Percentiles rank a stretch among this genome's conserved stretches.
phyloP scores from a whole-genome alignment of 2,113 vertebrate genomes.

The Sander vitreus region DNA sequence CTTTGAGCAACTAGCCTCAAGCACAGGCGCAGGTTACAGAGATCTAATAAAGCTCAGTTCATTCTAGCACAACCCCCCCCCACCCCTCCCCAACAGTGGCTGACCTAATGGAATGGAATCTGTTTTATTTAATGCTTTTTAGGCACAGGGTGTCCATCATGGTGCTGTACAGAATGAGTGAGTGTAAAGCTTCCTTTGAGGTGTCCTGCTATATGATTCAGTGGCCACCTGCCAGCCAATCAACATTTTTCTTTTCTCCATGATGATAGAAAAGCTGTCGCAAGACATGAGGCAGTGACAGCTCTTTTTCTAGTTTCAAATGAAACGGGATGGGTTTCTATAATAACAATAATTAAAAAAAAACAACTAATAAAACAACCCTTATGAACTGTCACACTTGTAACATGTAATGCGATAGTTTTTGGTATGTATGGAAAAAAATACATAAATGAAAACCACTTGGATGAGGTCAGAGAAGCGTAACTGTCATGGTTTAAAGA shows the following conservation, averaged over 20 bases:
- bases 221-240: neutral
- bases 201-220: neutral
- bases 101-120: neutral
- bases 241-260: too few species aligned
- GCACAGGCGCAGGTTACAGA: too few species aligned
- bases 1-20: too few species aligned
- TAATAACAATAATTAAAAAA: too few species aligned
- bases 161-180: neutral
- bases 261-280: neutral
- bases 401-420: neutral
- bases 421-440: neutral
- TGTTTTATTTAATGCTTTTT: neutral
- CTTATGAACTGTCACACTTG: neutral
- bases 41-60: too few species aligned
- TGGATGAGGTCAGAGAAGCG: neutral
- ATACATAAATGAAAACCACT: neutral
- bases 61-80: too few species aligned
- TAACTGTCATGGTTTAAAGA: neutral
- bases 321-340: too few species aligned
- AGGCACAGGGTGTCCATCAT: neutral
- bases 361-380: neutral
- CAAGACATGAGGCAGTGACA: neutral
- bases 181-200: neutral
- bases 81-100: too few species aligned
- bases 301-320: too few species aligned